These are phyloP conservation scores for Lates calcarifer DNA, from an alignment of 2,113 vertebrate genomes.

Conservation along the genomic window DNA sequence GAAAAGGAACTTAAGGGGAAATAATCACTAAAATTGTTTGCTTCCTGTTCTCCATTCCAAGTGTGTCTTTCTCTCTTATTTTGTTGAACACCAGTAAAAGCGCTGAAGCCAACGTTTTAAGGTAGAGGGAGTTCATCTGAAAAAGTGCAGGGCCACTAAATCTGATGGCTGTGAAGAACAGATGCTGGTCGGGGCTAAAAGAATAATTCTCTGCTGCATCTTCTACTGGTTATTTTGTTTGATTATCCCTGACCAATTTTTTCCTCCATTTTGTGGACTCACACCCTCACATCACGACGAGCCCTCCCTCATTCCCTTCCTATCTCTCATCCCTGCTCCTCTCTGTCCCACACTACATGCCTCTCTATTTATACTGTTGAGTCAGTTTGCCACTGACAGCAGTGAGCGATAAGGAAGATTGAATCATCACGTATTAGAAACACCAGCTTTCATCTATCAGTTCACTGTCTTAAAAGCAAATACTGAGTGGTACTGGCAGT, in stretches of 20 bases:
- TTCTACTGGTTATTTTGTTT: slow-evolving; percentile 52
- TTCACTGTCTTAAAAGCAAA: slow-evolving; percentile 39
- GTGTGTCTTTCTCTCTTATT: slow-evolving; percentile 20
- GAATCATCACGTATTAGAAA: slow-evolving; percentile 72
- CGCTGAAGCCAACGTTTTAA: neutral
- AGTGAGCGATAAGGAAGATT: slow-evolving; percentile 68
- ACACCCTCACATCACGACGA: slow-evolving; percentile 74
- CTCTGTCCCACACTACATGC: slow-evolving; percentile 75
- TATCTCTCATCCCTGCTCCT: slow-evolving; percentile 67
- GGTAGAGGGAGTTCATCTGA: neutral
- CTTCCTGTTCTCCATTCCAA: slow-evolving; percentile 69
- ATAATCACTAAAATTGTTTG: slow-evolving; percentile 46
- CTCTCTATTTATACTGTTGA: slow-evolving; percentile 78
- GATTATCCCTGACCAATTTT: slow-evolving; percentile 43
- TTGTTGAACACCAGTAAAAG: slow-evolving; percentile 17
- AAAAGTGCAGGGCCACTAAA: slow-evolving; percentile 2
- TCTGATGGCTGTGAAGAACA: slow-evolving; percentile 53
- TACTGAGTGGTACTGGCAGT: slow-evolving; percentile 27
- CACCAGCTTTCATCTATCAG: slow-evolving; percentile 53
- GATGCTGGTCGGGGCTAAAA: slow-evolving; percentile 27
- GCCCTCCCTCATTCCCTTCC: slow-evolving; percentile 71
- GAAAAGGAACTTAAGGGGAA: slow-evolving; percentile 52
- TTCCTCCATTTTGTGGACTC: slow-evolving; percentile 66
- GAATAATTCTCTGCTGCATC: slow-evolving; percentile 35
- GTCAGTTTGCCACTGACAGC: slow-evolving; percentile 75